These are phyloP conservation scores for Limnephilus rhombicus DNA, from an alignment of 2,888 invertebrate genomes.

Conservation along the genomic window DNA sequence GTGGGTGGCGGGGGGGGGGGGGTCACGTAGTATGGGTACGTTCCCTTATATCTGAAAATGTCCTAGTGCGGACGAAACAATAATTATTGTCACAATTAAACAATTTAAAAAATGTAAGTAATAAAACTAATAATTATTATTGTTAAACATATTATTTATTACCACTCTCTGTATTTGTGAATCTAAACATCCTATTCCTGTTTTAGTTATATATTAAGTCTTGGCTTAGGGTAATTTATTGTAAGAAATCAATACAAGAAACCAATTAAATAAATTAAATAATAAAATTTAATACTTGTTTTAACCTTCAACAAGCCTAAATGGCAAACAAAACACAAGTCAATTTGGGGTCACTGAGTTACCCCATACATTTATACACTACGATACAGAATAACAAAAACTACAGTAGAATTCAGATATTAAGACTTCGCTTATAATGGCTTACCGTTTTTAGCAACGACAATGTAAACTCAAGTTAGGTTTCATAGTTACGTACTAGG, in stretches of 20 bases:
- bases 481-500: no score
- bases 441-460: no score
- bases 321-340: background rate
- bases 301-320: background rate
- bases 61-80: no score
- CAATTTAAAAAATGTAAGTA: background rate
- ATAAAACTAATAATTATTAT: background rate
- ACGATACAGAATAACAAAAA: background rate
- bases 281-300: background rate
- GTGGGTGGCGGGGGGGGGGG: no score
- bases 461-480: no score
- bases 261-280: background rate
- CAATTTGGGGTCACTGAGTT: background rate
- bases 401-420: background rate
- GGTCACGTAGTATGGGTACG: no score
- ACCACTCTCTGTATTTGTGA: background rate
- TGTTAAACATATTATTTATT: background rate
- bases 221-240: background rate
- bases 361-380: background rate
- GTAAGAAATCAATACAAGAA: background rate
- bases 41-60: no score
- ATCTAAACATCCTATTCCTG: background rate
- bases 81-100: no score
- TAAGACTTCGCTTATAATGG: no score
- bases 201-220: background rate